These are phyloP conservation scores for Centropus bengalensis DNA, from an alignment of 2,113 vertebrate species.

Conservation along the genomic window DNA sequence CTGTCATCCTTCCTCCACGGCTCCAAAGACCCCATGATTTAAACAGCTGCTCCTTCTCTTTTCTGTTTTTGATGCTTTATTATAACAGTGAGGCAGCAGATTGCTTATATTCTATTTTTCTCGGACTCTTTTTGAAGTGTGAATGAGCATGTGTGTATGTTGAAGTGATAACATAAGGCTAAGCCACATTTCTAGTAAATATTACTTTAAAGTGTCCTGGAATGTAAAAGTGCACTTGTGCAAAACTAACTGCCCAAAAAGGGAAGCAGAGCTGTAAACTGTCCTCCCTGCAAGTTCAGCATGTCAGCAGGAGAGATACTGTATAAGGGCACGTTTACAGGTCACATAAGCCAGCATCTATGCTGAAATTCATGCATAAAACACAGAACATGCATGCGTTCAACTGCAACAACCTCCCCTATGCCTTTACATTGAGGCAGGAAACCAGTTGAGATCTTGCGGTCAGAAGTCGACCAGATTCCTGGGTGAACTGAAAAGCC, in stretches of 20 bases:
- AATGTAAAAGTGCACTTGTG: slow-evolving; percentile 51
- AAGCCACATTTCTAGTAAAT: slow-evolving; percentile 58
- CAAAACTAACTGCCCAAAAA: slow-evolving; percentile 61
- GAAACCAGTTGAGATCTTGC: not conserved
- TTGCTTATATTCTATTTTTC: slow-evolving; percentile 45
- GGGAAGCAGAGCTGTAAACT: slow-evolving; percentile 52
- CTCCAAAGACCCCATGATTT: slow-evolving; percentile 6
- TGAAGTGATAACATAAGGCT: slow-evolving; percentile 56
- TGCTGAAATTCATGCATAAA: not conserved
- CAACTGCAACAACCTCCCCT: not conserved
- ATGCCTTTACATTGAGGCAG: not conserved
- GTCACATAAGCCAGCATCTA: slow-evolving; percentile 29
- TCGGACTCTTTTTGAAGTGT: slow-evolving; percentile 49
- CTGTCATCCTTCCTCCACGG: not conserved
- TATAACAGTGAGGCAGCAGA: slow-evolving; percentile 17
- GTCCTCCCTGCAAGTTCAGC: not conserved
- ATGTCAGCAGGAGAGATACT: not conserved
- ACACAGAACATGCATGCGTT: not conserved
- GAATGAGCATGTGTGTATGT: slow-evolving; percentile 51
- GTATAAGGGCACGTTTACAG: slow-evolving; percentile 58
- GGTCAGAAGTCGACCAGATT: not conserved
- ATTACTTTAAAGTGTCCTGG: slow-evolving; percentile 55
- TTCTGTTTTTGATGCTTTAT: not conserved
- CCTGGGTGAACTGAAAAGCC: not conserved
- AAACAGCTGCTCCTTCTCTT: slow-evolving; percentile 17